phyloP scores from a whole-genome alignment of 1,140 invertebrate genomes.

The Prorops nasuta region DNA sequence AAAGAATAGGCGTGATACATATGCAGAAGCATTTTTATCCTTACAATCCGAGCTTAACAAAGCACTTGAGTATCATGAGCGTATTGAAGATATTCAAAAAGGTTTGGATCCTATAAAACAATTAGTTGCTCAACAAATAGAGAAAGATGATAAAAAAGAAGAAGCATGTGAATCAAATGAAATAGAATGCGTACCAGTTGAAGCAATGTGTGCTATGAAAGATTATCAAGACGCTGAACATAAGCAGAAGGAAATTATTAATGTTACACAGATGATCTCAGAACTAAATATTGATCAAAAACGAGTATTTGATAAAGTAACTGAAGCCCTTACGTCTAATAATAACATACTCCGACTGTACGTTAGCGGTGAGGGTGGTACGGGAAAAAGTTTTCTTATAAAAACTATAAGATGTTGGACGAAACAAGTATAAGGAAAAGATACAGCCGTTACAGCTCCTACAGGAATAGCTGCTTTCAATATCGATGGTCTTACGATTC shows the following conservation, averaged over 20 bases:
- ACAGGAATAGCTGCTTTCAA: too few species aligned
- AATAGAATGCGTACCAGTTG: conserved; percentile 8
- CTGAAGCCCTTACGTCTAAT: background rate
- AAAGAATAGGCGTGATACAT: conserved; percentile 17
- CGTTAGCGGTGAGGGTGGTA: conserved; percentile 9
- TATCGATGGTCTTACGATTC: too few species aligned
- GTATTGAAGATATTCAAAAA: conserved; percentile 18
- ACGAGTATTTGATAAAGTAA: conserved; percentile 18
- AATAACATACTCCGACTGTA: conserved; percentile 8
- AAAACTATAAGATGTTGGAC: conserved; percentile 6
- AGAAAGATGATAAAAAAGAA: conserved; percentile 9
- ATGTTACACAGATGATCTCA: conserved; percentile 24
- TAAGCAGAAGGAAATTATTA: conserved; percentile 14
- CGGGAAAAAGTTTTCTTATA: conserved; percentile 13
- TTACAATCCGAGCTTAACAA: conserved; percentile 11
- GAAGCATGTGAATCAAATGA: conserved; percentile 14
- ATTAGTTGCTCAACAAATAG: conserved; percentile 17
- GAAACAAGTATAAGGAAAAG: conserved; percentile 6
- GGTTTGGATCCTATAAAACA: too few species aligned
- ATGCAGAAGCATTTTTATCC: conserved; percentile 24
- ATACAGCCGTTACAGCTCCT: conserved; percentile 6
- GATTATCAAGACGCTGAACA: conserved; percentile 24
- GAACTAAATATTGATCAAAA: conserved; percentile 33
- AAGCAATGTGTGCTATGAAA: conserved; percentile 27
- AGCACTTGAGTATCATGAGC: conserved; percentile 29